Conservation (phyloP, 53 echinoderm and acorn worm species). For the Luidia sarsii region DNA sequence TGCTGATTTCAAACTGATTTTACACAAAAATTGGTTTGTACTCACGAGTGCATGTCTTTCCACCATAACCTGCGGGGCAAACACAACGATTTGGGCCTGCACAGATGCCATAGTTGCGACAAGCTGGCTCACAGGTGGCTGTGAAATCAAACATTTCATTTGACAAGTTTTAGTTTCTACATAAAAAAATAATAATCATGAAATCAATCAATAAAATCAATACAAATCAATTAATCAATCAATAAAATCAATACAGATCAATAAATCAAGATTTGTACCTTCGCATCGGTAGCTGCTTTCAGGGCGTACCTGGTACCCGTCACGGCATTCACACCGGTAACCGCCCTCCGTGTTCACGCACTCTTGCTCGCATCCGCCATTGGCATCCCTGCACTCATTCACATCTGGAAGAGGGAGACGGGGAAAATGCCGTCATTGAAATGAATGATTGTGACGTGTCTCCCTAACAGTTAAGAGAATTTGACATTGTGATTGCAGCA, state of each 20-base stretch:
- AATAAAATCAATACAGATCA: not conserved
- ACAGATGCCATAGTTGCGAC: slow-evolving; percentile 93
- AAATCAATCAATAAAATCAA: not conserved
- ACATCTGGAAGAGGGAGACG: slow-evolving; percentile 68
- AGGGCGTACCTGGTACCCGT: slow-evolving; percentile 67
- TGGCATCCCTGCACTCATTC: slow-evolving; percentile 78
- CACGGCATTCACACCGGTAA: slow-evolving; percentile 80
- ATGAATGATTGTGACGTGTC: not conserved
- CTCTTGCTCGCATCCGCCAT: slow-evolving; percentile 82
- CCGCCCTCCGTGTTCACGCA: slow-evolving; percentile 85
- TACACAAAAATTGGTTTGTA: too few species aligned
- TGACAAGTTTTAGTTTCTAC: not conserved
- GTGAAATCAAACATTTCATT: not conserved
- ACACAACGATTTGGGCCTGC: slow-evolving; percentile 81
- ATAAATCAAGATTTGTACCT: slow-evolving; percentile 32
- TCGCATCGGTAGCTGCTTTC: slow-evolving; percentile 46
- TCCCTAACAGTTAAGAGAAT: too few species aligned
- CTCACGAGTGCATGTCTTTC: slow-evolving; percentile 90
- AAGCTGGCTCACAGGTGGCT: slow-evolving; percentile 92
- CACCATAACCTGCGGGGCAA: slow-evolving; percentile 87
- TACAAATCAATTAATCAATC: too few species aligned
- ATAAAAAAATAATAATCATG: not conserved
- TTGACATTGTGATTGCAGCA: too few species aligned
- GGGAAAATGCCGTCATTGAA: not conserved
- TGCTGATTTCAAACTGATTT: too few species aligned